Base-by-base conservation (phyloP, 2,797 vertebrate species). In the Ptychobarbus kaznakovi region DNA sequence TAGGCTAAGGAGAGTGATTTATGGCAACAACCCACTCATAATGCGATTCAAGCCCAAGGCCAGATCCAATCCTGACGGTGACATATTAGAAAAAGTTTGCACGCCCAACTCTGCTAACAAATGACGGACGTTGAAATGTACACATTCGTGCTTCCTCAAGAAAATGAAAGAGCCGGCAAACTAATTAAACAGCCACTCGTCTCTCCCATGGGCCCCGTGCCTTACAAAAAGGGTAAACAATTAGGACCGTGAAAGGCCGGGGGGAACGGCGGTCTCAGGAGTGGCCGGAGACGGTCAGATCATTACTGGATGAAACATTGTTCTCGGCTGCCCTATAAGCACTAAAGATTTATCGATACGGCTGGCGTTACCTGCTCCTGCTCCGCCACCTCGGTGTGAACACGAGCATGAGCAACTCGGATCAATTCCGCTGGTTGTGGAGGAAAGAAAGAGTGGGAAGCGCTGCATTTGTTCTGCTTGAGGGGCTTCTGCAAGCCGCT, bases 1-100 rank as follows among this genome's bases (percentile, higher is more conserved):
- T 82, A 82, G 81, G 89, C 88, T 83, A 84, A 89, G 80, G 83
- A 79, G 89, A 88, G 86, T 90, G 90, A 92, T 92, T 91, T 90
- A 92, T 90, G 86, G 87, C 89, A 89, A 88, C 70, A 86, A 81
- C 88, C 85, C 68, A 86, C 85, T 86, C 89, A 89, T 90, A 93
- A 91, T 91, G 89, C 40, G 80, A 91, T 90, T 90, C 89, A 90
- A 89, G 91, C 91, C 89, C 78, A 88, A 88, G 90, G 92, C 90
- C 90, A 92, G 83, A 89, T 86, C 87, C 68, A 74, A 87, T 90
- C 86, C 86, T 87, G 83, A 86, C 86, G 82, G 86, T 88, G 88
- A 90, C 86, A 88, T 88, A 91, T 91, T 91, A 88, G 25, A 85
- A 91, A 91, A 91, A 91, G 87, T 91, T 91, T 88, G 84, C 63